Conservation (phyloP, 2,113 vertebrate genomes). For the Lasiurus cinereus region DNA sequence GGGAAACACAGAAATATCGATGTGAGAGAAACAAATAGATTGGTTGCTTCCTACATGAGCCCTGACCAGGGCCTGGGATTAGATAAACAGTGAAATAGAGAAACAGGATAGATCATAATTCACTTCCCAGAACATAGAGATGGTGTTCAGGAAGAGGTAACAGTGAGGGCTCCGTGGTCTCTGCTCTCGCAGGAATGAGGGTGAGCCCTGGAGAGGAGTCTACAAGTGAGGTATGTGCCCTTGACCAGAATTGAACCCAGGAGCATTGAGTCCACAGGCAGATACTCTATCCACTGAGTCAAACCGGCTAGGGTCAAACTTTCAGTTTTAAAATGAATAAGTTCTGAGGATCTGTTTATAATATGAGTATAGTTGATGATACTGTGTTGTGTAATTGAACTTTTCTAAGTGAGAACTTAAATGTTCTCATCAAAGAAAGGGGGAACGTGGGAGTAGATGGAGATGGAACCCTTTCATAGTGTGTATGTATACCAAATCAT, state of each 20-base stretch:
- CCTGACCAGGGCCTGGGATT: neutral
- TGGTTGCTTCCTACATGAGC: too few species aligned
- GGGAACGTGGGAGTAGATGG: neutral
- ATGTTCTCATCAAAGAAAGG: neutral
- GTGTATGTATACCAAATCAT: neutral
- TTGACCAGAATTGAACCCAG: too few species aligned
- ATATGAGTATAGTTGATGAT: neutral
- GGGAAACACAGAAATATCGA: too few species aligned
- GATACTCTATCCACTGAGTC: too few species aligned
- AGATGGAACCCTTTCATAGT: neutral
- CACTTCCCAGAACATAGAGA: neutral
- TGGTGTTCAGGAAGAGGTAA: neutral
- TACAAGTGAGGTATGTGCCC: too few species aligned
- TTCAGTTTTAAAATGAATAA: neutral
- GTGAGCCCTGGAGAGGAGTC: neutral
- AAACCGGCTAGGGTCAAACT: too few species aligned
- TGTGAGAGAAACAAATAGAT: too few species aligned
- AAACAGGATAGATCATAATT: neutral
- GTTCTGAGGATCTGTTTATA: neutral
- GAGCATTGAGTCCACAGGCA: too few species aligned
- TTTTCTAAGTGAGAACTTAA: slow-evolving; percentile 13
- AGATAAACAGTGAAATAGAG: neutral
- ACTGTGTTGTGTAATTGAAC: neutral
- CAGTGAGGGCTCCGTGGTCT: neutral
- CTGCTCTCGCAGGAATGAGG: neutral